A percentile compares a stretch with the other conserved stretches of the same genome.
Evolutionary conservation across 1,140 invertebrate genomes (phyloP).

Genomic region (Pseudomyrmex gracilis): DNA sequence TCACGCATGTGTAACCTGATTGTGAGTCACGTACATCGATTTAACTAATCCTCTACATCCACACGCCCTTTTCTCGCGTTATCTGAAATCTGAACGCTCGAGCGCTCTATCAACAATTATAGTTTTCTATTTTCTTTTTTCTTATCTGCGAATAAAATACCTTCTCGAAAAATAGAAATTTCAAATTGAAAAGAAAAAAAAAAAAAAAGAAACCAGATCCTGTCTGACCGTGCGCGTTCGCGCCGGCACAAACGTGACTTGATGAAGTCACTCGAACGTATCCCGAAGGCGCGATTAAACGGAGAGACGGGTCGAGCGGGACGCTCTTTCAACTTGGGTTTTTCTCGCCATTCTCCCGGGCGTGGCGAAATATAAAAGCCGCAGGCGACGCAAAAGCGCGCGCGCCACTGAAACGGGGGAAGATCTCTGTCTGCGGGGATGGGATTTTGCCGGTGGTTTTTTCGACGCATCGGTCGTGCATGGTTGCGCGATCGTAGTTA

Average conservation of each 20-base stretch:
- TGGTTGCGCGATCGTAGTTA: constrained; percentile 45
- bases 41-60: constrained; percentile 54
- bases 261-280: constrained; percentile 57
- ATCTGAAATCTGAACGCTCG: not conserved
- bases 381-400: constrained; percentile 45
- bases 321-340: constrained; percentile 33
- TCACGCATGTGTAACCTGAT: constrained; percentile 59
- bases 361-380: constrained; percentile 72
- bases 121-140: not conserved
- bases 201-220: not conserved
- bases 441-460: constrained; percentile 38
- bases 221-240: too few species aligned
- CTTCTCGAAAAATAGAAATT: too few species aligned
- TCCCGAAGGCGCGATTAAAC: constrained; percentile 55
- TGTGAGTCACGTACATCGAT: constrained; percentile 56
- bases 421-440: constrained; percentile 44
- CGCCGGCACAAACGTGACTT: constrained; percentile 39
- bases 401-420: constrained; percentile 25
- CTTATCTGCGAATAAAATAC: not conserved
- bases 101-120: not conserved
- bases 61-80: constrained; percentile 5
- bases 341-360: constrained; percentile 71
- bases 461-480: constrained; percentile 30
- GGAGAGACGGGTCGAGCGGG: constrained; percentile 10
- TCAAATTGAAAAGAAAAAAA: not conserved